These are phyloP conservation scores for Ganaspis brasiliensis DNA, from an alignment of 2,888 invertebrate genomes.

Conservation along the genomic window DNA sequence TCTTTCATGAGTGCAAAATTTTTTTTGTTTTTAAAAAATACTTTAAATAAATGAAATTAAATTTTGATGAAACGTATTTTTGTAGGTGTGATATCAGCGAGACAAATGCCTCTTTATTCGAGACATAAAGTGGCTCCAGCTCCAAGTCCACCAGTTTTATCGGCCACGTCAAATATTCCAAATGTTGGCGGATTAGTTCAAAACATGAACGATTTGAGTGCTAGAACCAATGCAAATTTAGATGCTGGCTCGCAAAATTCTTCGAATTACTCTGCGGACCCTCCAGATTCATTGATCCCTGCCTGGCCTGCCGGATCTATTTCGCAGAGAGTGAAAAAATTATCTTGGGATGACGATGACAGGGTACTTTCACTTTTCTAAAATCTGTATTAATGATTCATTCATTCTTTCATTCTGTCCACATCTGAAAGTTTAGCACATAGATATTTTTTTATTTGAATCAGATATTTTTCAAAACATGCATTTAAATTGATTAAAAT, in stretches of 20 bases:
- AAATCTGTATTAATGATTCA: constrained; percentile 43
- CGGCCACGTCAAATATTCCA: constrained; percentile 77
- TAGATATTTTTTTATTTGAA: too few species aligned
- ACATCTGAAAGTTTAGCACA: too few species aligned
- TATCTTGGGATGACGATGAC: constrained; percentile 88
- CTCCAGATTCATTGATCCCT: constrained; percentile 75
- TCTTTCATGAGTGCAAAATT: not conserved
- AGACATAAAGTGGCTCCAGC: constrained; percentile 76
- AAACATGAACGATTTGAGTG: constrained; percentile 78
- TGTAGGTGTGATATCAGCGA: constrained; percentile 70
- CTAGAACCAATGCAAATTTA: constrained; percentile 69
- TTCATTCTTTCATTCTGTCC: too few species aligned
- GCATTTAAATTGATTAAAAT: too few species aligned
- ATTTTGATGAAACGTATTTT: not conserved
- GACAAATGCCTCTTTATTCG: constrained; percentile 72
- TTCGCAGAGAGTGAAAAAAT: constrained; percentile 88
- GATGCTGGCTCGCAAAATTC: constrained; percentile 73
- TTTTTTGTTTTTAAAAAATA: too few species aligned
- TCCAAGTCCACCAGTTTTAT: constrained; percentile 73
- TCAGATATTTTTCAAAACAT: too few species aligned
- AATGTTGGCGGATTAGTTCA: constrained; percentile 77
- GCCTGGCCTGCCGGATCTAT: constrained; percentile 87
- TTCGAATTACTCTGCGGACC: constrained; percentile 76
- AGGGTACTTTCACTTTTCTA: constrained; percentile 64
- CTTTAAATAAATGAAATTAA: too few species aligned